Evolutionary conservation across 2,797 vertebrate genomes (phyloP), one percentile per base, ranked within the genome.

Genomic region (Phylloscopus collybita): DNA sequence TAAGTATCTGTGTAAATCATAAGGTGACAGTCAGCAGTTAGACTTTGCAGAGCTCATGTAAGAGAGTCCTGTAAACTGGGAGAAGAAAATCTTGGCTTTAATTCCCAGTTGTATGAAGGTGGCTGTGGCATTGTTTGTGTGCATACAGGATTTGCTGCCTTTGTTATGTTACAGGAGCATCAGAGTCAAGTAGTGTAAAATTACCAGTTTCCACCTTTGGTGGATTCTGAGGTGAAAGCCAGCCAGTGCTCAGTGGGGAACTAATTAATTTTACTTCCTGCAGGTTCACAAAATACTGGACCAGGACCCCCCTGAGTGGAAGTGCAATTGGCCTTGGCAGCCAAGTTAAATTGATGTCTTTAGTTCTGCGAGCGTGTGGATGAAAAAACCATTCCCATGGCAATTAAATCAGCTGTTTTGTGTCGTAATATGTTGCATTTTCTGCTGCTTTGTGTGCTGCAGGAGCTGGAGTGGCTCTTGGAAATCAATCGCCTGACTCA

Each of bases 391-490:
- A 26, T 71, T 80, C 72, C 65, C 65, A 36, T 75, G 80, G 56
- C 80, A 85, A 74, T 82, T 36, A 73, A 74, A 87, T 91, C 53
- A 88, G 26, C 85, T 65, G 20, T 61, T 90, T 91, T 91, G 36
- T 95, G 1, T 61, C 71, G 75, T 83, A 62, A 85, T 32, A 38
- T 1, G 0, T 54, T 34, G 50, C 49, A 42, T 79, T 78, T 59
- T 13, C 3, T 84, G 20, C 42, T 80, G 66, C 86, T 96, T 86
- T 95, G 11, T 83, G 72, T 88, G 69, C 78, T 81, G 47, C 96
- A 99, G 99, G 99, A 99, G 95, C 97, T 99, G 83, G 99, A 99
- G 95, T 99, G 98, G 98, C 96, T 99, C 84, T 97, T 99, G 96
- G 99, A 99, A 94, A 98, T 99, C 71, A 99, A 99, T 64, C 97